These are phyloP conservation scores for Lophius americanus DNA, from an alignment of 2,797 vertebrate genomes.

Conservation along the genomic window DNA sequence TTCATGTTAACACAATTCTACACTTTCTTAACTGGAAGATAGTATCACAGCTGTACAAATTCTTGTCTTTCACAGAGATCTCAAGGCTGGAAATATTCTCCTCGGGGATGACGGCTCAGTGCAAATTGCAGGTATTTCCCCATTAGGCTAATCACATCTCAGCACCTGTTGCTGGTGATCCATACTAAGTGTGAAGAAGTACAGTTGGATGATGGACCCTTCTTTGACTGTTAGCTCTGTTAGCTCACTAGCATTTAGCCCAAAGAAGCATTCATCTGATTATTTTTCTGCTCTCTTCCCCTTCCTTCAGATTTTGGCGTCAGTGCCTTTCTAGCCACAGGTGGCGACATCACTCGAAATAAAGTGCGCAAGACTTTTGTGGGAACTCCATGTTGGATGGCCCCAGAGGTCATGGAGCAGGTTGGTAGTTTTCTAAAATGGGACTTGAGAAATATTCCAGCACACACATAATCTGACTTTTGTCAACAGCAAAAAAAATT, in stretches of 20 bases:
- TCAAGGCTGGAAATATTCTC: constrained; percentile 98
- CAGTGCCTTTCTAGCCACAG: constrained; percentile 95
- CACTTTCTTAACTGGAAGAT: not conserved
- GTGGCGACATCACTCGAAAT: constrained; percentile 96
- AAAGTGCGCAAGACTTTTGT: constrained; percentile 99
- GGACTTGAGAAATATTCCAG: not conserved
- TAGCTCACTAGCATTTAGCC: not conserved
- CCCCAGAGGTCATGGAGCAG: constrained; percentile 99
- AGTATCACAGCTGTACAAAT: not conserved
- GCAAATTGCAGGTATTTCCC: constrained; percentile 94
- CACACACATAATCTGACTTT: not conserved
- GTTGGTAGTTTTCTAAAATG: constrained; percentile 63
- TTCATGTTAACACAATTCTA: too few species aligned
- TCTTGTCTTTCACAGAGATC: constrained; percentile 85
- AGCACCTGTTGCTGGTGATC: constrained; percentile 23
- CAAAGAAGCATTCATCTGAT: not conserved
- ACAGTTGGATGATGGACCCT: constrained; percentile 7
- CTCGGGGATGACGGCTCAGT: constrained; percentile 97
- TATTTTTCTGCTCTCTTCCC: not conserved
- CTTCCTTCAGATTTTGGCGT: constrained; percentile 90
- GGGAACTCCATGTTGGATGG: constrained; percentile 99
- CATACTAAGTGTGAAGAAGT: constrained; percentile 27
- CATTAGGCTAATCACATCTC: constrained; percentile 12
- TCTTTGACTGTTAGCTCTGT: not conserved
- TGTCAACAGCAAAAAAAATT: not conserved